Evolutionary conservation across 2,113 vertebrate genomes (phyloP).

Genomic region (Ibidorhyncha struthersii): DNA sequence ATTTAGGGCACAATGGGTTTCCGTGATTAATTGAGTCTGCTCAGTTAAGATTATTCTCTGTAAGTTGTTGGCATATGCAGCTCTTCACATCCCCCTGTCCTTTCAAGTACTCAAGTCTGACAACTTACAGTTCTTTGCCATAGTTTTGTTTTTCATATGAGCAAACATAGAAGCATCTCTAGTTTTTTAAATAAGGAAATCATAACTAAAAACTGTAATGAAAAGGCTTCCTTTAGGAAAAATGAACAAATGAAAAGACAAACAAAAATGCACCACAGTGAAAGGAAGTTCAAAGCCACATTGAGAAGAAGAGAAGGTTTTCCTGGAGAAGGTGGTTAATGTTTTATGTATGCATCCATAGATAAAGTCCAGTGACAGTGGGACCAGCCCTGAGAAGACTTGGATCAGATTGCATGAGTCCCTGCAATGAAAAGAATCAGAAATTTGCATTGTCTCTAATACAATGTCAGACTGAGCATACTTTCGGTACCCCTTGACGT

Average conservation of each 20-base stretch:
- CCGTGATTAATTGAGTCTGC: background rate
- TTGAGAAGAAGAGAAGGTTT: background rate
- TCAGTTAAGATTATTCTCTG: background rate
- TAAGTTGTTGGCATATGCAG: background rate
- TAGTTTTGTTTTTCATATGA: background rate
- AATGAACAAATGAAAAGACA: background rate
- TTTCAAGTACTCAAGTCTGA: background rate
- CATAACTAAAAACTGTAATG: background rate
- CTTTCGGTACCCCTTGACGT: background rate
- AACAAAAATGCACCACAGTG: fast-evolving
- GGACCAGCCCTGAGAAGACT: background rate
- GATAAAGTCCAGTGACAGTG: background rate
- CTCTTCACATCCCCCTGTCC: background rate
- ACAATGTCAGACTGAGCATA: background rate
- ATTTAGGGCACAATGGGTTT: background rate
- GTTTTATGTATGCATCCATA: background rate
- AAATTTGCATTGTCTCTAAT: background rate
- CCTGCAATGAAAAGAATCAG: background rate
- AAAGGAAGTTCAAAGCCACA: background rate
- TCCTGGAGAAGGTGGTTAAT: background rate
- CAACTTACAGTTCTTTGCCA: background rate
- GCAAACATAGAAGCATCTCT: background rate
- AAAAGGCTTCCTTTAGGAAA: background rate
- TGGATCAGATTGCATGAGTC: background rate
- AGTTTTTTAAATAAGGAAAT: background rate